These are phyloP conservation scores for Sphaerodactylus townsendi DNA, from an alignment of 2,113 vertebrate species.

Conservation along the genomic window DNA sequence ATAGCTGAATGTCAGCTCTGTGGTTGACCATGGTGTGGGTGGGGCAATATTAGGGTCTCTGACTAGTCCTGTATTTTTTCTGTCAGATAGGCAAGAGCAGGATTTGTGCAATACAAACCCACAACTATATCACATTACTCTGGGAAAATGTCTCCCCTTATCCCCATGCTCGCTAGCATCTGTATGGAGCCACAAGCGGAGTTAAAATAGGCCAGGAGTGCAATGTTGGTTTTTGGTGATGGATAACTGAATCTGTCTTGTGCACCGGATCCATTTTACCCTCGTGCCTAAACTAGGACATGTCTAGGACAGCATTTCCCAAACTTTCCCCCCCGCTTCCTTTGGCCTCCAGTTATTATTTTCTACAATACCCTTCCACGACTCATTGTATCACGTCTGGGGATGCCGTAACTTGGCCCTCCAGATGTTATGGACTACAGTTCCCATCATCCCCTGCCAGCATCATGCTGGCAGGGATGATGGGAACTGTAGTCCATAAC, in stretches of 20 bases:
- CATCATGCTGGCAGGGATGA: no score
- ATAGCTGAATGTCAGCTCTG: neutral
- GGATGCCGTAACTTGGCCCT: no score
- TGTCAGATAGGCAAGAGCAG: neutral
- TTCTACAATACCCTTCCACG: no score
- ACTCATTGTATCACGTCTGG: no score
- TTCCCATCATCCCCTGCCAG: no score
- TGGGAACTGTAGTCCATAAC: no score
- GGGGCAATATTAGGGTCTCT: no score
- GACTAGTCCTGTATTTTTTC: neutral
- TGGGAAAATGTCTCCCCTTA: neutral
- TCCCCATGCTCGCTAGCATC: neutral
- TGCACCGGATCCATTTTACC: conserved; percentile 3
- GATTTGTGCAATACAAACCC: neutral
- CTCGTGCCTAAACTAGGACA: neutral
- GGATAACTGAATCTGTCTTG: conserved; percentile 7
- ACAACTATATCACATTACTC: neutral
- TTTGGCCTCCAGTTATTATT: no score
- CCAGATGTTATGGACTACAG: no score
- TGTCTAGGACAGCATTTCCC: no score
- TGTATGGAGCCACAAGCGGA: neutral
- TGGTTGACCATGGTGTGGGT: neutral
- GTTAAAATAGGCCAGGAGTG: neutral
- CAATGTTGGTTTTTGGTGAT: neutral
- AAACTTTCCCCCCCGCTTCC: no score